Conservation (phyloP, 1,140 invertebrate genomes). For the Lepidurus apus region DNA sequence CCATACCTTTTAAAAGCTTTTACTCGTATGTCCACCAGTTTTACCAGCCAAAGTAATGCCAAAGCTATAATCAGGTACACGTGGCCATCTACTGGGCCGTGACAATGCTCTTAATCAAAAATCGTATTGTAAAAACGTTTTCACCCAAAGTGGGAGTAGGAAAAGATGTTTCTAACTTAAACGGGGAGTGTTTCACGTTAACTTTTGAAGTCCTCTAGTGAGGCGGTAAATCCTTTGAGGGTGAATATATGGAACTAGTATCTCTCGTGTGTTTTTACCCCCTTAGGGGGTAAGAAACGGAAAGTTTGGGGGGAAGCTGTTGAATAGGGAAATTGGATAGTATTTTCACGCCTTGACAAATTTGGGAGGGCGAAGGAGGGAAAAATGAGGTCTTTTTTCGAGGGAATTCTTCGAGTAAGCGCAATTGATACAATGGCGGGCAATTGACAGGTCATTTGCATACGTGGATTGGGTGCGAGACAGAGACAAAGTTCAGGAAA, state of each 20-base stretch:
- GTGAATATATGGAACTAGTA: constrained; percentile 7
- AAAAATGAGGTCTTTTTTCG: not conserved
- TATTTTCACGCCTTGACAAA: constrained; percentile 19
- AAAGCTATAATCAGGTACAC: not conserved
- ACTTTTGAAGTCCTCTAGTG: not conserved
- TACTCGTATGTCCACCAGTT: not conserved
- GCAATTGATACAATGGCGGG: constrained; percentile 6
- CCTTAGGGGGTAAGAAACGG: constrained; percentile 15
- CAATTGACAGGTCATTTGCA: constrained; percentile 19
- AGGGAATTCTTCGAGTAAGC: not conserved
- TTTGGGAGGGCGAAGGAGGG: not conserved
- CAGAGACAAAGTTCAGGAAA: constrained; percentile 12
- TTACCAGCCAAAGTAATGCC: not conserved
- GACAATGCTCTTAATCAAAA: constrained; percentile 10
- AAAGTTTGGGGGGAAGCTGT: not conserved
- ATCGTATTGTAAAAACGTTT: not conserved
- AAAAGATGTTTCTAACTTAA: not conserved
- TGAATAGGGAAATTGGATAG: not conserved
- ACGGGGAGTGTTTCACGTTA: not conserved
- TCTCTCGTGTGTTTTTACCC: not conserved
- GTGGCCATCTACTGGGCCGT: not conserved
- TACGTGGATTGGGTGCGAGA: constrained; percentile 18
- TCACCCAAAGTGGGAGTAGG: no score
- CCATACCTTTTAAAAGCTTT: not conserved
- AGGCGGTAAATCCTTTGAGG: constrained; percentile 5